Evolutionary conservation across 2,797 vertebrate genomes (phyloP).

Genomic region (Pseudocheirus occidentalis): DNA sequence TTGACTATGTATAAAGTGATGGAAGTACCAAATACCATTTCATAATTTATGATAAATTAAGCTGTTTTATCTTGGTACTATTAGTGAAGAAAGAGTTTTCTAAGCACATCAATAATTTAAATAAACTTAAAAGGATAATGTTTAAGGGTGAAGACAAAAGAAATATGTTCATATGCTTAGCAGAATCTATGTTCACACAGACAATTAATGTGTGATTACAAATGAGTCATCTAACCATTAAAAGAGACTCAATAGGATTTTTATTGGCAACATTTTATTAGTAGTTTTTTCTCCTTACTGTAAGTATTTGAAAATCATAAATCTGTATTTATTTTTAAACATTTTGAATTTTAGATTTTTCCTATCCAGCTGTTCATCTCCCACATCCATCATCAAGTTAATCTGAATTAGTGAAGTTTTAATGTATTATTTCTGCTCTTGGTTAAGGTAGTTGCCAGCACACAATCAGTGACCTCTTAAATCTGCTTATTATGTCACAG

Average conservation of each 20-base stretch:
- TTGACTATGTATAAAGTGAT: not conserved
- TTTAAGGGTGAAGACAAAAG: slow-evolving; percentile 52
- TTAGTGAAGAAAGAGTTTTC: slow-evolving; percentile 21
- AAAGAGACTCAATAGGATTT: slow-evolving; percentile 53
- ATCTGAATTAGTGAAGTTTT: slow-evolving; percentile 16
- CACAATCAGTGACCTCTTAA: slow-evolving; percentile 8
- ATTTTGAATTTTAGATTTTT: slow-evolving; percentile 30
- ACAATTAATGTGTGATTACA: slow-evolving; percentile 66
- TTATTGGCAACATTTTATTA: slow-evolving; percentile 27
- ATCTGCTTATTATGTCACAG: slow-evolving; percentile 6
- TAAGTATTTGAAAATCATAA: slow-evolving; percentile 55
- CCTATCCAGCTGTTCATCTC: not conserved
- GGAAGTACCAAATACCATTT: not conserved
- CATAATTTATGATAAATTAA: slow-evolving; percentile 41
- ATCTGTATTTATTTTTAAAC: slow-evolving; percentile 45
- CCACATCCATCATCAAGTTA: not conserved
- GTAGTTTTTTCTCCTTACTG: slow-evolving; percentile 50
- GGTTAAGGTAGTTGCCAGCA: not conserved
- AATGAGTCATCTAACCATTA: slow-evolving; percentile 61
- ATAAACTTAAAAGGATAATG: slow-evolving; percentile 43
- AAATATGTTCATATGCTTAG: slow-evolving; percentile 67
- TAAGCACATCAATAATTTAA: slow-evolving; percentile 49
- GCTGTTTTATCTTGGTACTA: slow-evolving; percentile 11
- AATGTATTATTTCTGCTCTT: not conserved
- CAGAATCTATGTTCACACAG: slow-evolving; percentile 63